phyloP scores from a whole-genome alignment of 2,113 vertebrate genomes.

The Ailurus styani region DNA sequence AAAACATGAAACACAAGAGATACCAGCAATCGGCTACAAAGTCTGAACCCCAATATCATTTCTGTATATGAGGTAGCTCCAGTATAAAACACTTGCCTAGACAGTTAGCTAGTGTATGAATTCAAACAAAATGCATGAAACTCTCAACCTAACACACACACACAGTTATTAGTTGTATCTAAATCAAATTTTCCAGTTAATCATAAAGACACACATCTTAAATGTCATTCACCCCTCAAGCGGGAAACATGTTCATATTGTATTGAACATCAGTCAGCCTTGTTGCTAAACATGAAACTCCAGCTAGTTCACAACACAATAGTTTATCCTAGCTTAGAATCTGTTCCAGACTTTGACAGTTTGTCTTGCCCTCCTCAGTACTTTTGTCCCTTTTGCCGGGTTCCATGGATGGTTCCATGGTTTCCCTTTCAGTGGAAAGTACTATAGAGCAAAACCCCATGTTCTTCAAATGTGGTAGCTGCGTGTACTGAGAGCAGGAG shows the following conservation, averaged over 20 bases:
- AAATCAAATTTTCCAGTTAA: slow-evolving; percentile 9
- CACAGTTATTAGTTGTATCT: background rate
- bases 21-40: background rate
- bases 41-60: background rate
- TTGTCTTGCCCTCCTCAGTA: background rate
- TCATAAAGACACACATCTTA: background rate
- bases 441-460: background rate
- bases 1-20: background rate
- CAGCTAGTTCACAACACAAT: background rate
- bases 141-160: background rate
- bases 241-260: background rate
- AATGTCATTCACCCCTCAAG: background rate
- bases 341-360: background rate
- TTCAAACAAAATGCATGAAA: slow-evolving; percentile 7
- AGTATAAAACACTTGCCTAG: background rate
- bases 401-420: background rate
- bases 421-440: background rate
- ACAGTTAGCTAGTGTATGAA: background rate
- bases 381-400: background rate
- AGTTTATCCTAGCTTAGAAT: background rate
- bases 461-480: background rate
- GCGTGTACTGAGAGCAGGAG: background rate
- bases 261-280: background rate
- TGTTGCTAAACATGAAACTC: background rate
- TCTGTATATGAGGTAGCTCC: background rate